phyloP scores from a whole-genome alignment of 2,113 vertebrate genomes.

The Takifugu flavidus region DNA sequence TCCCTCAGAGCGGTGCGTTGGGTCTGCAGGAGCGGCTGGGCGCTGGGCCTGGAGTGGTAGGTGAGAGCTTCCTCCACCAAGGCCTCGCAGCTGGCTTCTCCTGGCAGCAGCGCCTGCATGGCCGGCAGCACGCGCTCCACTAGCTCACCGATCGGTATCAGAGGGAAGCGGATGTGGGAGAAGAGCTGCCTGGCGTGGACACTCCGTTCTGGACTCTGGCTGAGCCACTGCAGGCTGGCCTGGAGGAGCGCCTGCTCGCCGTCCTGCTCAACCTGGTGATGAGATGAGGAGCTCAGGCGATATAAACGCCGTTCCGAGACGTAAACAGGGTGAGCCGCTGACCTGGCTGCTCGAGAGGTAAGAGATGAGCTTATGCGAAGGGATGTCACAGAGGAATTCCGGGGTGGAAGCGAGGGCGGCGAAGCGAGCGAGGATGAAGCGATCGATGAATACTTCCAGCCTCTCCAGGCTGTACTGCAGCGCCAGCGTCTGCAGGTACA shows the following conservation, averaged over 20 bases:
- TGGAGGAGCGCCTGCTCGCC: conserved; percentile 86
- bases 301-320: neutral
- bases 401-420: conserved; percentile 83
- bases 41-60: conserved; percentile 81
- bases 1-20: conserved; percentile 77
- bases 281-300: neutral
- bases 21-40: conserved; percentile 87
- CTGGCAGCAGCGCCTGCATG: conserved; percentile 79
- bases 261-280: conserved; percentile 78
- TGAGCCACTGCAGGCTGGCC: conserved; percentile 87
- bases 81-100: conserved; percentile 78
- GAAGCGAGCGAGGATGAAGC: conserved; percentile 85
- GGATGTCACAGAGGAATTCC: conserved; percentile 82
- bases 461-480: conserved; percentile 89
- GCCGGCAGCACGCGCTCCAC: conserved; percentile 80
- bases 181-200: conserved; percentile 79
- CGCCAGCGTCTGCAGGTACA: conserved; percentile 91
- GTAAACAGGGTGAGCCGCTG: neutral
- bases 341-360: conserved; percentile 82
- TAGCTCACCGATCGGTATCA: conserved; percentile 85
- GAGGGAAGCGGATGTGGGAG: conserved; percentile 84
- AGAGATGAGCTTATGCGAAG: conserved; percentile 80
- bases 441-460: conserved; percentile 86
- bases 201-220: conserved; percentile 78
- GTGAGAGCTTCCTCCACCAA: conserved; percentile 85